Base-by-base conservation (phyloP, 2,888 invertebrate genomes). In the Rhagonycha fulva region DNA sequence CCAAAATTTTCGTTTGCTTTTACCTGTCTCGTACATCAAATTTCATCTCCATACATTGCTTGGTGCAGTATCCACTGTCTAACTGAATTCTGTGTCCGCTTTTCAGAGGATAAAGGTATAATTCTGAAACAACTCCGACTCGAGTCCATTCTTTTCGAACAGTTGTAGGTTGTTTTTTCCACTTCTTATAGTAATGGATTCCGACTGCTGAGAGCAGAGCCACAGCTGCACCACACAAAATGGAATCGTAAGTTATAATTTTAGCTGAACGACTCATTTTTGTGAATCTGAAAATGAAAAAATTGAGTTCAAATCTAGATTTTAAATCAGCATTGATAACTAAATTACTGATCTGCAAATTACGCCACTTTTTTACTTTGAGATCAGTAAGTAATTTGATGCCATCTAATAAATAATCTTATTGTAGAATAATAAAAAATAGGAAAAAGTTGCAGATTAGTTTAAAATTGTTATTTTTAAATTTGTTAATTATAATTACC, bases 61-160 rank as follows among this genome's bases (percentile, higher is more conserved):
- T 32, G 5, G 32, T 86, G 69, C 84, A 84, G 69, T 86, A 84
- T 0, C 85, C 87, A 69, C 77, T 77, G 67, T 79, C 74, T 28
- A 88, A n/a, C 76, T 86, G 86, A 12, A 86, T 82, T 62, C 85
- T 75, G 68, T 84, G 83, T 9, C 87, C 88, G 79, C 88, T 88
- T 78, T 88, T 88, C 70, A 88, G 75, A 0, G 88, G 88, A 80
- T 86, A 88, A 63, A 88, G 70, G 69, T 83, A 83, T n/a, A 88
- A 73, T 76, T 85, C 83, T 26, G 82, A 83, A 9, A 87, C 81
- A 71, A 80, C 84, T 24, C 86, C 88, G 3, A 87, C 83, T 72
- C 83, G 80, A 62, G 83, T 83, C 88, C 88, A 88, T 72, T 75
- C 62, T 74, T 82, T 82, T 32, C 5, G 4, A 32, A 1, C 5